phyloP scores from a whole-genome alignment of 2,113 vertebrate species.

The Paedocypris sp. region DNA sequence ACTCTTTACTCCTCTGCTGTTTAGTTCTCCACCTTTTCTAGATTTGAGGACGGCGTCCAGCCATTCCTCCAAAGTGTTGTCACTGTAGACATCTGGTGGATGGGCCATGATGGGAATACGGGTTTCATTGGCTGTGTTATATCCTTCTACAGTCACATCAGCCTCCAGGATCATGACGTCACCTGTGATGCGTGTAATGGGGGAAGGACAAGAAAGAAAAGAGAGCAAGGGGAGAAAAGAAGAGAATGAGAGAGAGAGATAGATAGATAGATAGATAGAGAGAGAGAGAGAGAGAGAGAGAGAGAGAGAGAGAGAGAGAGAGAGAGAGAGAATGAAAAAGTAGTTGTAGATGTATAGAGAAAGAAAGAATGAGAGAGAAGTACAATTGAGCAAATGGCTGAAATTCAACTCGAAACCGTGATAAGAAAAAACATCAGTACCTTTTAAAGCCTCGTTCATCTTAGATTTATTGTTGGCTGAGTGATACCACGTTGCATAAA shows the following conservation, averaged over 20 bases:
- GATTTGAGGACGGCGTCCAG: conserved; percentile 63
- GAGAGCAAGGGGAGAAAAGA: too few relatives aligned
- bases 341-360: too few relatives aligned
- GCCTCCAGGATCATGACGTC: conserved; percentile 66
- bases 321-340: too few relatives aligned
- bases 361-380: too few relatives aligned
- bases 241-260: too few relatives aligned
- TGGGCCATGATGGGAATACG: conserved; percentile 74
- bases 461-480: conserved; percentile 61
- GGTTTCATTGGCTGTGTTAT: conserved; percentile 55
- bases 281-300: too few relatives aligned
- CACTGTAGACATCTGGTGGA: conserved; percentile 63
- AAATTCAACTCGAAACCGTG: background rate
- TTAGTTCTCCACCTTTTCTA: conserved; percentile 56
- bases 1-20: too few relatives aligned
- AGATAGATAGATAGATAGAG: too few relatives aligned
- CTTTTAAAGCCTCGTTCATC: conserved; percentile 59
- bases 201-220: too few relatives aligned
- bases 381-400: too few relatives aligned
- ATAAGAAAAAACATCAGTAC: conserved; percentile 40
- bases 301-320: too few relatives aligned
- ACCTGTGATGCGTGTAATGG: conserved; percentile 55
- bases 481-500: conserved; percentile 70
- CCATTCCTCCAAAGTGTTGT: conserved; percentile 72
- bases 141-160: conserved; percentile 64